A percentile compares a stretch with the other conserved stretches of the same genome.
Conservation (phyloP, 1,140 invertebrate genomes). For the Papilio helenus region DNA sequence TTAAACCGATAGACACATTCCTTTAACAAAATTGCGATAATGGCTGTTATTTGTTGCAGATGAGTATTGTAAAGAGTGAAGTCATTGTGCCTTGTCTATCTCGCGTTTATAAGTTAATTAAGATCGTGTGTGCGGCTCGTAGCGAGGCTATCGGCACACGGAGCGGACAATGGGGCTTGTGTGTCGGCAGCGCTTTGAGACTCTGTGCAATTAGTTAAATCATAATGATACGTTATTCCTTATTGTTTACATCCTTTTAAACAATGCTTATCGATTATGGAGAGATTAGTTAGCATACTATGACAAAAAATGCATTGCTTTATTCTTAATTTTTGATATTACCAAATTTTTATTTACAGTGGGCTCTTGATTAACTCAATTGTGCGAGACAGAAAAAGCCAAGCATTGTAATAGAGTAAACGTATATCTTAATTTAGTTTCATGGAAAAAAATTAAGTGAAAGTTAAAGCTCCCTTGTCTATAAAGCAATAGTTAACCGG, state of each 20-base stretch:
- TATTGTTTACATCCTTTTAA: constrained; percentile 23
- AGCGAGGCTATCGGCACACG: constrained; percentile 48
- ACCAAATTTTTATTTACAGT: not conserved
- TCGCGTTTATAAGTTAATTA: constrained; percentile 71
- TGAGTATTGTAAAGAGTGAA: constrained; percentile 28
- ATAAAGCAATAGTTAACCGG: not conserved
- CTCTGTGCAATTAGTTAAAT: constrained; percentile 54
- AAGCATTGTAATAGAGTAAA: not conserved
- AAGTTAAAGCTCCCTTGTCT: not conserved
- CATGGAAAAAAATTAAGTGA: not conserved
- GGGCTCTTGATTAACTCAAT: not conserved
- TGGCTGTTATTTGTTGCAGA: constrained; percentile 24
- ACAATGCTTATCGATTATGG: constrained; percentile 20
- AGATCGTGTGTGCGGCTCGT: constrained; percentile 56
- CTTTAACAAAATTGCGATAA: constrained; percentile 6
- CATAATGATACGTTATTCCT: constrained; percentile 28
- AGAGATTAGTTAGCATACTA: not conserved
- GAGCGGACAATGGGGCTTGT: constrained; percentile 65
- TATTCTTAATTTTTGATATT: not conserved
- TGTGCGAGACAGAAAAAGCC: not conserved
- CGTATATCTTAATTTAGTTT: not conserved
- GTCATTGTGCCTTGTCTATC: constrained; percentile 55
- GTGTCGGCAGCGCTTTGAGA: constrained; percentile 65
- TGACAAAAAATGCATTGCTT: no score
- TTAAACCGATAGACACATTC: constrained; percentile 1